Evolutionary conservation across 2,113 vertebrate species (phyloP), one percentile per base, ranked within the genome.

Genomic region (Coracopsis vasa): DNA sequence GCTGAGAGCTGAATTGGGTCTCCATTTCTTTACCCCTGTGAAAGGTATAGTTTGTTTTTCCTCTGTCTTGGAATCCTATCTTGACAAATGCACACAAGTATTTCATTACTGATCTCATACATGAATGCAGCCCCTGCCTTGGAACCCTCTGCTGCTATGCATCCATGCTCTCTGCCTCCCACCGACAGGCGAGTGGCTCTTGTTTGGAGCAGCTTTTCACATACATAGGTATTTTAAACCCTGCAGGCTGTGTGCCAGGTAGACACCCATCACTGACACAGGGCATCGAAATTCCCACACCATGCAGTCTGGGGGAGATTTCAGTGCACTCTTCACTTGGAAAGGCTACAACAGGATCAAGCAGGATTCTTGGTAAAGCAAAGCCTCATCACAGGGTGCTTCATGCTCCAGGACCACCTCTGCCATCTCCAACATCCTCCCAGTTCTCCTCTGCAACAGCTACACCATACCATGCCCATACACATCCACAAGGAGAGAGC

Each of bases 201-300:
- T 11, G 9, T 31, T 33, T 33, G 45, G 23, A 37, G 1, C 6
- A 16, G 45, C 35, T 54, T 45, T 54, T 60, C 45, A 42, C 42
- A 60, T 20, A 42, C 42, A 60, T 20, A n/a, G 60, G 1, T 18
- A 10, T 10, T 48, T 45, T 47, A 81, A 16, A 18, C 12, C 69
- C 74, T 7, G 10, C 41, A 61, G 45, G 12, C 16, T 11, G 9
- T 13, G 7, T 5, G 18, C 19, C 6, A 35, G 64, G 70, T 45
- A 25, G 41, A 14, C 5, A 2, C 29, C 31, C 56, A 4, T 35
- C 41, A 2, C 50, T 15, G 37, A 5, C 2, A 19, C 12, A 13
- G 42, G 27, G 24, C 0, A 0, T 2, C 14, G 8, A 70, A 35
- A 3, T 1, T 70, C 51, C 58, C 8, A 0, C 0, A 0, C 17